Evolutionary conservation across 2,888 invertebrate genomes (phyloP), one percentile per base, ranked within the genome.

Genomic region (Beris chalybata): DNA sequence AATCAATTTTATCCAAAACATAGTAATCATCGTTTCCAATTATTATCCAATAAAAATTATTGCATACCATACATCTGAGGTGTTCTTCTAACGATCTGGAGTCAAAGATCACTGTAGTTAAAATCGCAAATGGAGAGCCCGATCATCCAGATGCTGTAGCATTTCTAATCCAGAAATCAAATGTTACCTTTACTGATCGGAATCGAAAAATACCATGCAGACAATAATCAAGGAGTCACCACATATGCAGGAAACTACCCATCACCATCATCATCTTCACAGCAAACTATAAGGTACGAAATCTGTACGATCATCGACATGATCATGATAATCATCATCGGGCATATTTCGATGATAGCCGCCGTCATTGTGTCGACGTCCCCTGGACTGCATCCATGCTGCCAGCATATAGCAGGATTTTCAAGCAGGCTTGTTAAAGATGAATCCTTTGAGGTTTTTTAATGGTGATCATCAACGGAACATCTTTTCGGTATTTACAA

Each of bases 401-500:
- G 13, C 12, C 52, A 52, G n/a, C 22, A n/a, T 15, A 13, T 59
- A 48, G 7, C 47, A 48, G 48, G 58, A 59, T 48, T 30, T 22
- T 30, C 31, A 9, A 43, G 30, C 15, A 6, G 12, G 7, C 48
- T 61, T 61, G 61, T 61, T 52, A 43, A 61, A 43, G 50, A 31
- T 32, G 61, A 32, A 50, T 61, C 50, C 61, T 38, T 59, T 50
- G 48, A n/a, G 59, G 32, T 59, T 31, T 9, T 50, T 15, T 48
- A 61, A 61, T 61, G 50, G 32, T 31, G 50, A 48, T 48, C 52
- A 64, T 64, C 63, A 64, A 52, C 53, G 32, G 13, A 54, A 45
- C 15, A 53, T 53, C 52, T 45, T 13, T 32, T 55, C 48, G 68
- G 59, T 55, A 69, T 69, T 69, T 69, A 69, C 68, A 69, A 69